Evolutionary conservation across 2,113 vertebrate genomes (phyloP).

Genomic region (Chaetodon trifascialis): DNA sequence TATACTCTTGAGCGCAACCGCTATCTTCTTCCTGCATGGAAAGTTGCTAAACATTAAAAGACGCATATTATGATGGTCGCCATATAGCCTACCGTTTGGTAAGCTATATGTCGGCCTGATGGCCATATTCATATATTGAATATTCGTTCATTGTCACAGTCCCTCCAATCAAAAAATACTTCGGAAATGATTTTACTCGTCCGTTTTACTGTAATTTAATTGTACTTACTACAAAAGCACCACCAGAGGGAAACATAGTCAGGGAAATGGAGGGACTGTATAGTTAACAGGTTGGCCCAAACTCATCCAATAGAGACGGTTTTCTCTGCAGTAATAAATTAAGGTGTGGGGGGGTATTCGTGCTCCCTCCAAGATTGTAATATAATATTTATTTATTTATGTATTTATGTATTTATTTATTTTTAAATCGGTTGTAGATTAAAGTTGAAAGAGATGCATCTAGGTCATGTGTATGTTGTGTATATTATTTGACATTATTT

Average conservation of each 20-base stretch:
- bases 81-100: too few species aligned
- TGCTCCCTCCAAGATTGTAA: too few species aligned
- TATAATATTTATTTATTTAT: too few species aligned
- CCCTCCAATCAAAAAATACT: background rate
- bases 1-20: too few species aligned
- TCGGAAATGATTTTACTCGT: too few species aligned
- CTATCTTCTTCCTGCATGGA: background rate
- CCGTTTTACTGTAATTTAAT: too few species aligned
- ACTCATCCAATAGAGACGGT: too few species aligned
- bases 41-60: background rate
- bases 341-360: too few species aligned
- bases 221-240: background rate
- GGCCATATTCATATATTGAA: background rate
- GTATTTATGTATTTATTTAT: too few species aligned
- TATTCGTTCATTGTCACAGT: too few species aligned
- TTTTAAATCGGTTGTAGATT: background rate
- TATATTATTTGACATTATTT: background rate
- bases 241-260: constrained; percentile 40
- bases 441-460: background rate
- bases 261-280: background rate
- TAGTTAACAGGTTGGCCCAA: background rate
- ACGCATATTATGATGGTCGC: background rate
- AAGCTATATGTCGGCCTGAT: too few species aligned
- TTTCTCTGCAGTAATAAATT: background rate
- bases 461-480: background rate